Base-by-base conservation (phyloP, 2,113 vertebrate genomes). In the Ctenomys sociabilis region DNA sequence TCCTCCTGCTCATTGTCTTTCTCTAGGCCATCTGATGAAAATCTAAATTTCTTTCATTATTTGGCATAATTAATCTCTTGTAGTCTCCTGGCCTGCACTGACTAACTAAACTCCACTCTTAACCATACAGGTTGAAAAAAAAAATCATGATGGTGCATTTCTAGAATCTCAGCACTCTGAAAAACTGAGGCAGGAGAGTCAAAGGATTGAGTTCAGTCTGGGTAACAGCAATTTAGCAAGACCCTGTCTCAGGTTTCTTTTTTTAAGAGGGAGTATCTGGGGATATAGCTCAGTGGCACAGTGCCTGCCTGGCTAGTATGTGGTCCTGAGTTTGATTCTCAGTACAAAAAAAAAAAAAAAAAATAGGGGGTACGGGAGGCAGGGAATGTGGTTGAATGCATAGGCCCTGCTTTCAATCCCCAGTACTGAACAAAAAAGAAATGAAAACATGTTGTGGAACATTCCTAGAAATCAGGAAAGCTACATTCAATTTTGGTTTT, bases 1-100 rank as follows among this genome's bases (percentile, higher is more conserved):
- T 4, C 40, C 28, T 7, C 64, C 87, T 70, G 54, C 80, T 88
- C 70, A 91, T 91, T 96, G 28, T 59, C 43, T 88, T 78, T 88
- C 70, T 40, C 64, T 68, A 81, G 90, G 57, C 28, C 30, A 85
- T 81, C 28, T 9, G 64, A 8, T 88, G 78, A 80, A 93, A 93
- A 91, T 73, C 40, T 7, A 80, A 32, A 83, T 83, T 90, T 77
- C 59, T 95, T 88, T 83, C 19, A 77, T 92, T 95, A 87, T 85
- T 88, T 75, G 28, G 35, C 73, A 37, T 85, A 81, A 94, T 59
- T 83, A 72, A 80, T 89, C 88, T 90, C 78, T 90, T 68, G 30
- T 63, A 45, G 66, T 54, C 14, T 81, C 16, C 43, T 61, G 52
- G 43, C 37, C 70, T 52, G 78, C 82, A 54, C 5, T 24, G 66